Base-by-base conservation (phyloP, 92 coral and sea anemone genomes). In the Virgularia gustaviana region DNA sequence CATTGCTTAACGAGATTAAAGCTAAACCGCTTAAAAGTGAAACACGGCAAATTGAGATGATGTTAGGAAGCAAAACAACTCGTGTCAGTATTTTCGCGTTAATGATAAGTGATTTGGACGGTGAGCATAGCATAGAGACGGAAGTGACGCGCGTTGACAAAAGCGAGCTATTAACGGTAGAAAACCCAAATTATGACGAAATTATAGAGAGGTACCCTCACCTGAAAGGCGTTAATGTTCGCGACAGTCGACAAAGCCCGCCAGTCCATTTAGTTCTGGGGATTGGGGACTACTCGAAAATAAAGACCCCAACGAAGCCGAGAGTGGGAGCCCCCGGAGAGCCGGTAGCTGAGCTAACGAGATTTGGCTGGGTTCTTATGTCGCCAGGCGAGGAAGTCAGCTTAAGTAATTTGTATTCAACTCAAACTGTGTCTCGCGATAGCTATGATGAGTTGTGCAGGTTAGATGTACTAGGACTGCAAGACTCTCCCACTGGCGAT, bases 391-490 rank as follows among this genome's bases (percentile, higher is more conserved):
- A 44, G 29, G 79, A 82, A 68, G 68, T 25, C n/a, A 58, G n/a
- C 5, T 3, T 61, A 9, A 47, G 23, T 34, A 57, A 59, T 8
- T 22, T 52, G 79, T 44, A 49, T 25, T 36, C 63, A 8, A 70
- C 70, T 6, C 82, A 64, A 36, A n/a, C n/a, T n/a, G 39, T 72
- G 30, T n/a, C 63, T 12, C 27, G 39, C 11, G 39, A 42, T 22
- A 81, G 79, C 38, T 78, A 72, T 63, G 79, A 83, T 2, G 66
- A 72, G 42, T 57, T 83, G 7, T 78, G 80, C 47, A 35, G 72
- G 32, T 32, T 83, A n/a, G 88, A 83, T 37, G 84, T 73, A 28
- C 81, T 77, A 23, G 83, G 88, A 19, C 79, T 83, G 22, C 76
- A 79, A 6, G 77, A 71, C 70, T 11, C 57, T 6, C 77, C 65